Conservation (phyloP, 2,113 vertebrate genomes). For the Malurus alboscapulatus region DNA sequence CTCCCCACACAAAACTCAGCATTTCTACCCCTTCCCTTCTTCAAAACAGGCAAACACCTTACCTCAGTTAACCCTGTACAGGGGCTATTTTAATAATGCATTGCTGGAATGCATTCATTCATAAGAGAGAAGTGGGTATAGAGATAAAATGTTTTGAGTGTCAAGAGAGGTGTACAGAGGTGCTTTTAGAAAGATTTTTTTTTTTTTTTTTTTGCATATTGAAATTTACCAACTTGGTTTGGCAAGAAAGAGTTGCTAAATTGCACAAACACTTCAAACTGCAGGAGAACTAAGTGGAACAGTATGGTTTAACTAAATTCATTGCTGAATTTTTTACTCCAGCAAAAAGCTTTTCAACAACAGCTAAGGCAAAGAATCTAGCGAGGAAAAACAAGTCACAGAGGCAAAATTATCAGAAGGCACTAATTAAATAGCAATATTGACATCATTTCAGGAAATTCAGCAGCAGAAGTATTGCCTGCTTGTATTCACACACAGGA, state of each 20-base stretch:
- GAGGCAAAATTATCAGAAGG: background rate
- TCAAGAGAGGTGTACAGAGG: rapidly evolving
- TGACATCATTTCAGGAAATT: background rate
- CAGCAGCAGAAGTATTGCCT: background rate
- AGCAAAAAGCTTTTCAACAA: background rate
- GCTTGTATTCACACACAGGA: background rate
- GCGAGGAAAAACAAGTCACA: background rate
- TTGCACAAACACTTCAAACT: background rate
- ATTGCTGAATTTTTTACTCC: background rate
- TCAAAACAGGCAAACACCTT: background rate
- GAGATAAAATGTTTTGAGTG: background rate
- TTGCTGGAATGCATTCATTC: background rate
- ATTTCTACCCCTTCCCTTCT: background rate
- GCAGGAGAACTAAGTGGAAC: background rate
- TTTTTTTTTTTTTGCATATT: background rate
- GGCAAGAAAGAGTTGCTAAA: background rate
- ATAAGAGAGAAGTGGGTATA: background rate
- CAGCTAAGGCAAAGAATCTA: background rate
- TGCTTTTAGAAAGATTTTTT: background rate
- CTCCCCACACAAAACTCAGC: background rate
- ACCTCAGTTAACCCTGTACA: background rate
- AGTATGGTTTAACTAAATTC: background rate
- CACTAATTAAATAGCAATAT: background rate
- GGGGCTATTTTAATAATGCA: background rate
- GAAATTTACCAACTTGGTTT: rapidly evolving